Percentiles rank a stretch among this genome's conserved stretches.
Evolutionary conservation across 1,140 invertebrate species (phyloP).

Genomic region (Formica exsecta): DNA sequence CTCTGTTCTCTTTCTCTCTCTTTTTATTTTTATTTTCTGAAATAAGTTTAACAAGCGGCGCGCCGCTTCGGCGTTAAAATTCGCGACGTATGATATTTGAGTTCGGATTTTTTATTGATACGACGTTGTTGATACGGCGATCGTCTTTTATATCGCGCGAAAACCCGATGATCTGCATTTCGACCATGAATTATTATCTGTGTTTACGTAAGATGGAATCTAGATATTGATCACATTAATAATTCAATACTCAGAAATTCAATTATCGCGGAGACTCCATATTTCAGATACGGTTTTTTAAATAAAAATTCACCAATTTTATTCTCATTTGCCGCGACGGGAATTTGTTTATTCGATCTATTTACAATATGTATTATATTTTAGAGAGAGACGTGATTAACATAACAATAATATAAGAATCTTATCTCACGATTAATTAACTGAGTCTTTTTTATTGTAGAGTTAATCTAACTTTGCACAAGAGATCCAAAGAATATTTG

Average conservation of each 20-base stretch:
- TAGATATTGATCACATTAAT: slow-evolving; percentile 19
- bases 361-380: slow-evolving; percentile 12
- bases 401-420: slow-evolving; percentile 1
- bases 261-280: too few species aligned
- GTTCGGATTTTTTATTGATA: slow-evolving; percentile 13
- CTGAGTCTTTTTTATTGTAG: neutral
- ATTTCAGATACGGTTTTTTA: neutral
- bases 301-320: neutral
- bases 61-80: neutral
- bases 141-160: slow-evolving; percentile 19
- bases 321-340: neutral
- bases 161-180: neutral
- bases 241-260: slow-evolving; percentile 11
- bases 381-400: neutral
- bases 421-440: slow-evolving; percentile 36
- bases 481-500: neutral
- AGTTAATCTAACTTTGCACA: neutral
- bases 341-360: neutral
- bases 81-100: neutral
- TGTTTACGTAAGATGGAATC: slow-evolving; percentile 22
- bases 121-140: neutral
- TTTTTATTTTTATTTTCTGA: neutral
- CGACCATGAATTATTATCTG: neutral
- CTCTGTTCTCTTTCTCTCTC: neutral
- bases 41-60: neutral